Conservation (phyloP, 2,113 vertebrate species). For the Dromiciops gliroides region DNA sequence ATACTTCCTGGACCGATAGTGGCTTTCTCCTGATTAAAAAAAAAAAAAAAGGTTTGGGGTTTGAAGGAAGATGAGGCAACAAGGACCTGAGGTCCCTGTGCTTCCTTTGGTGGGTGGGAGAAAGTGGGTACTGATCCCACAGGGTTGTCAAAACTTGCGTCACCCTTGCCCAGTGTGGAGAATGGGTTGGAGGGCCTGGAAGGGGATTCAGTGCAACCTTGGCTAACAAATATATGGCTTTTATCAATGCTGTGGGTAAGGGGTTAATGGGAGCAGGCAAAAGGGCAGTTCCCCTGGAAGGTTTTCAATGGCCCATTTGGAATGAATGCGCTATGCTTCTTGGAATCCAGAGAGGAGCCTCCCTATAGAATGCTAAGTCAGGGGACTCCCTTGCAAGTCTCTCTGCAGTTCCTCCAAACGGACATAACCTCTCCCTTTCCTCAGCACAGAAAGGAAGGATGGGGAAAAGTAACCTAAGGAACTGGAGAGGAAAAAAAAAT, state of each 20-base stretch:
- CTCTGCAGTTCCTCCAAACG: not conserved
- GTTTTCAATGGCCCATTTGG: not conserved
- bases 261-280: not conserved
- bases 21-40: not conserved
- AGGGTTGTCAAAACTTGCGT: not conserved
- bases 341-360: not conserved
- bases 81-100: not conserved
- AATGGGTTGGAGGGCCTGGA: not conserved
- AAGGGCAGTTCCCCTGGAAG: not conserved
- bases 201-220: conserved; percentile 48
- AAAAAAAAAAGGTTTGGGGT: not conserved
- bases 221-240: conserved; percentile 76
- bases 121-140: not conserved
- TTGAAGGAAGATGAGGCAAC: not conserved
- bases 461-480: not conserved
- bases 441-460: not conserved
- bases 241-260: conserved; percentile 46
- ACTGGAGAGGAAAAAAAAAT: not conserved
- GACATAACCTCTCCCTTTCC: not conserved
- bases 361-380: not conserved
- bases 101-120: not conserved
- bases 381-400: not conserved
- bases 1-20: not conserved
- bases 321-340: not conserved
- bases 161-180: not conserved